Evolutionary conservation across 2,888 invertebrate genomes (phyloP).

Genomic region (Protodeltote pygarga): DNA sequence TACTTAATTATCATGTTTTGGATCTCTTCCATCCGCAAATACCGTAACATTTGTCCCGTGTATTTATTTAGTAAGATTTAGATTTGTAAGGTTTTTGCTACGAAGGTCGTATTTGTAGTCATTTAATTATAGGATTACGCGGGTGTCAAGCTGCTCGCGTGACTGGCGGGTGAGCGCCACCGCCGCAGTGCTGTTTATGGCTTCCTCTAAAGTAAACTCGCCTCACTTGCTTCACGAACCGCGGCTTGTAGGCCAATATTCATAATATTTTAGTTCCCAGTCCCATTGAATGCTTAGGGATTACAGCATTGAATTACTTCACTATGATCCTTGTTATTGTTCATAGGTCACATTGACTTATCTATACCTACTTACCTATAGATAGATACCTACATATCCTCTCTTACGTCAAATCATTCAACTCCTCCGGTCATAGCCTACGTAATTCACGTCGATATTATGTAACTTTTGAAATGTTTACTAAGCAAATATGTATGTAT

Average conservation of each 20-base stretch:
- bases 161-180: slow-evolving; percentile 38
- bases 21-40: not conserved
- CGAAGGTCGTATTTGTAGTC: slow-evolving; percentile 60
- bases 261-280: slow-evolving; percentile 17
- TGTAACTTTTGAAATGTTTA: too few relatives aligned
- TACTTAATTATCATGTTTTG: too few relatives aligned
- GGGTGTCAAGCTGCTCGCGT: slow-evolving; percentile 55
- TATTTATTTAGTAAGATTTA: slow-evolving; percentile 30
- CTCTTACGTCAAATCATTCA: too few relatives aligned
- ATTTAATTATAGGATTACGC: slow-evolving; percentile 75
- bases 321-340: too few relatives aligned
- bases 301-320: too few relatives aligned
- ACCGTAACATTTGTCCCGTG: slow-evolving; percentile 9
- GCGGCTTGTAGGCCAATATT: slow-evolving; percentile 26
- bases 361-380: too few relatives aligned
- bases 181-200: slow-evolving; percentile 47
- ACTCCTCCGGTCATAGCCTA: too few relatives aligned
- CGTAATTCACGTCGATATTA: too few relatives aligned
- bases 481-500: too few relatives aligned
- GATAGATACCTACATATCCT: too few relatives aligned
- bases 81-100: slow-evolving; percentile 38
- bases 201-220: slow-evolving; percentile 42
- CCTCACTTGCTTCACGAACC: slow-evolving; percentile 22
- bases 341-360: too few relatives aligned
- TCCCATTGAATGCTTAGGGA: slow-evolving; percentile 11